Conservation (phyloP, 1,140 invertebrate species). For the Anoplophora glabripennis region DNA sequence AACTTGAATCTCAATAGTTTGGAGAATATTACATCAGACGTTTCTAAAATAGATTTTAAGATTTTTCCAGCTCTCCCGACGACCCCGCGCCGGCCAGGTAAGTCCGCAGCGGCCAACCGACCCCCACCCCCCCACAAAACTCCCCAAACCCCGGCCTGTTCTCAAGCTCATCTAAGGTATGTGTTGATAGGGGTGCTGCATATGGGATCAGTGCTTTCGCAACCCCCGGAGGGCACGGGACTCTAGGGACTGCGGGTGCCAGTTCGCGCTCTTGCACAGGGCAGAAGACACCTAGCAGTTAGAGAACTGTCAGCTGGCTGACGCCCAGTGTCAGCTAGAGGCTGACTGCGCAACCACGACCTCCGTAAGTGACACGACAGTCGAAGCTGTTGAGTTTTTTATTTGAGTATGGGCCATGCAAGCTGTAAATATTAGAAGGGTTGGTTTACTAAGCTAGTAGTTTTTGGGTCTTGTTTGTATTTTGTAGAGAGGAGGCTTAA, state of each 20-base stretch:
- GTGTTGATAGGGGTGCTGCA: constrained; percentile 65
- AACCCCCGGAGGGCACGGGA: constrained; percentile 70
- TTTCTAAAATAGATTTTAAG: too few relatives aligned
- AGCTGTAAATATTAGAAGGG: constrained; percentile 25
- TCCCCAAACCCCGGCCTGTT: too few relatives aligned
- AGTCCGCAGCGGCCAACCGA: too few relatives aligned
- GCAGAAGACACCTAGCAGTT: constrained; percentile 57
- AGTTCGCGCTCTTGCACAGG: constrained; percentile 80
- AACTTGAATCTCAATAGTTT: too few relatives aligned
- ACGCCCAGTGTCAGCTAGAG: constrained; percentile 20
- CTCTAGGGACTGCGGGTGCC: constrained; percentile 78
- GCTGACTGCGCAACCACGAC: constrained; percentile 15
- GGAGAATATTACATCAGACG: too few relatives aligned
- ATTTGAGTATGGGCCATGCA: constrained; percentile 16
- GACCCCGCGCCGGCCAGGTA: too few relatives aligned
- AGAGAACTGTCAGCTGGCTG: constrained; percentile 34
- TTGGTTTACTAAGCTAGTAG: neutral
- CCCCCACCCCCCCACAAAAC: too few relatives aligned
- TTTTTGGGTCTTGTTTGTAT: neutral
- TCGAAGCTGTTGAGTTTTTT: constrained; percentile 5
- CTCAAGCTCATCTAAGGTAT: neutral
- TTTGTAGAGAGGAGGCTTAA: constrained; percentile 1
- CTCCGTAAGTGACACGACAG: constrained; percentile 7
- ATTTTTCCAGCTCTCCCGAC: too few relatives aligned
- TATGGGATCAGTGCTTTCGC: constrained; percentile 81